These are phyloP conservation scores for Danionella cerebrum DNA, from an alignment of 2,113 vertebrate genomes.

Conservation along the genomic window DNA sequence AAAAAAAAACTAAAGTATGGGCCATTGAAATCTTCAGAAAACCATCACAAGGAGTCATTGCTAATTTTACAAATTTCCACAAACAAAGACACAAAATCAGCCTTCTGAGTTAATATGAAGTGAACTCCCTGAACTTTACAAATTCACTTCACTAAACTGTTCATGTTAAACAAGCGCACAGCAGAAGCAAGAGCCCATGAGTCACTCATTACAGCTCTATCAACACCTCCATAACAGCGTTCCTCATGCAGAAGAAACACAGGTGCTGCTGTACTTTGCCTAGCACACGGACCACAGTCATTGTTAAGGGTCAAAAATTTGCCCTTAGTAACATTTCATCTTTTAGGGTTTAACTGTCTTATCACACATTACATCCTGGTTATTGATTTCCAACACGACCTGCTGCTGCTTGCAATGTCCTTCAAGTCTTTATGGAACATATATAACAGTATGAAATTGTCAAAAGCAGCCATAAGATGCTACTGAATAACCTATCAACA, in stretches of 20 bases:
- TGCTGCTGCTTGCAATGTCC: too few relatives aligned
- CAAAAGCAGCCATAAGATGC: too few relatives aligned
- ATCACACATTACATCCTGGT: background rate
- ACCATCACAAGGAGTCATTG: too few relatives aligned
- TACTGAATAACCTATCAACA: too few relatives aligned
- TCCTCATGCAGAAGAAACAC: background rate
- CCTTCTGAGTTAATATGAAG: background rate
- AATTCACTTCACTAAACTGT: background rate
- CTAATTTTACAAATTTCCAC: too few relatives aligned
- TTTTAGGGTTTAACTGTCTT: background rate
- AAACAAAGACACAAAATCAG: background rate
- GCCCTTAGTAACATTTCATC: background rate
- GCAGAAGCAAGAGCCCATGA: background rate
- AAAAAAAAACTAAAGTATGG: too few relatives aligned
- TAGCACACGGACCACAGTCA: background rate
- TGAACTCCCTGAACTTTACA: background rate
- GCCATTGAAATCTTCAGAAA: too few relatives aligned
- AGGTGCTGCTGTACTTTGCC: background rate
- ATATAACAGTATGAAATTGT: too few relatives aligned
- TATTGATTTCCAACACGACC: background rate
- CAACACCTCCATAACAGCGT: background rate
- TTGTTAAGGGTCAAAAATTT: background rate
- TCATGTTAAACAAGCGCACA: background rate
- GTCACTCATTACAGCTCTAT: conserved; percentile 1
- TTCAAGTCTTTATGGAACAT: too few relatives aligned